Evolutionary conservation across 2,113 vertebrate species (phyloP).

Genomic region (Panthera leo): DNA sequence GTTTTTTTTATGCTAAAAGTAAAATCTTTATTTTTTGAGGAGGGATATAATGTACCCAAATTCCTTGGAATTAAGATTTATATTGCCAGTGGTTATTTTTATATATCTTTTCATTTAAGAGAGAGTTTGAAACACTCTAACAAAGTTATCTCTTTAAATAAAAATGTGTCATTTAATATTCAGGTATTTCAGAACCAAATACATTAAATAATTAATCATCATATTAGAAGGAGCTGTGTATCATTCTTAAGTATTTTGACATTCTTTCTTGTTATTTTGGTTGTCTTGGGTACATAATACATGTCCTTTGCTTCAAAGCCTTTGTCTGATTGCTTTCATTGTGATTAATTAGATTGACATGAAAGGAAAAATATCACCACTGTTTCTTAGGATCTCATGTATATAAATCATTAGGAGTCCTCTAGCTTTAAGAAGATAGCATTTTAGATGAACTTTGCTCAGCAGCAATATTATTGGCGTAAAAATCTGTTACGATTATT

Average conservation of each 20-base stretch:
- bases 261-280: background rate
- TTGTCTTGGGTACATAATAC: background rate
- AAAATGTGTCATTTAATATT: background rate
- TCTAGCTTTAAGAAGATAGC: background rate
- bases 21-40: background rate
- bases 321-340: background rate
- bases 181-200: background rate
- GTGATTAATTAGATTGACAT: background rate
- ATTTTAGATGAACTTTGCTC: background rate
- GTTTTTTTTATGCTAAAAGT: background rate
- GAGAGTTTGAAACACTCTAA: background rate
- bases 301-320: background rate
- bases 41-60: background rate
- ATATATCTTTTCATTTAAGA: background rate
- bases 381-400: background rate
- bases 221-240: background rate
- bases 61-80: background rate
- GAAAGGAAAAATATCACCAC: background rate
- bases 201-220: background rate
- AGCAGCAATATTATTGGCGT: background rate
- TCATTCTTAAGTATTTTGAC: background rate
- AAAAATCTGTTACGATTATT: background rate
- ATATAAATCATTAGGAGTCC: background rate
- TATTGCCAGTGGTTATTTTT: background rate
- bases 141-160: background rate